A percentile compares a stretch with the other conserved stretches of the same genome.
Evolutionary conservation across 2,113 vertebrate species (phyloP).

Genomic region (Takifugu flavidus): DNA sequence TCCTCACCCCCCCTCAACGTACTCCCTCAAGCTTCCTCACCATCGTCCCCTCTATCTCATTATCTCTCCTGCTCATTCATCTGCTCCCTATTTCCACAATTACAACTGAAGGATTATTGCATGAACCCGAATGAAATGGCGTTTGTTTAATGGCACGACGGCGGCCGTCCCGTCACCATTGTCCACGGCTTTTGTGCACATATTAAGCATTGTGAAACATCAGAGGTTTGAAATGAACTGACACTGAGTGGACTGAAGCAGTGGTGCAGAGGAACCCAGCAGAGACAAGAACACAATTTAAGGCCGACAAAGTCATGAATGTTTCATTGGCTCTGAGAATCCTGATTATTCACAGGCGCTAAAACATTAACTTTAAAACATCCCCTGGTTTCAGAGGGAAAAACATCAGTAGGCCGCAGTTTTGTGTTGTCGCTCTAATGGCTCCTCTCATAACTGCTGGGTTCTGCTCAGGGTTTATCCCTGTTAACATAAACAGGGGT

Average conservation of each 20-base stretch:
- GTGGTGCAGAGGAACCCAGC: background rate
- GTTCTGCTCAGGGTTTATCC: too few relatives aligned
- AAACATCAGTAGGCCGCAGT: too few relatives aligned
- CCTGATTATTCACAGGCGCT: background rate
- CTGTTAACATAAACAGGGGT: too few relatives aligned
- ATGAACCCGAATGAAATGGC: background rate
- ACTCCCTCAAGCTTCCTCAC: background rate
- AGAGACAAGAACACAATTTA: background rate
- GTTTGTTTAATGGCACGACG: background rate
- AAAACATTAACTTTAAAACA: background rate
- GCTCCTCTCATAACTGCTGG: too few relatives aligned
- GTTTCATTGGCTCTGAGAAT: background rate
- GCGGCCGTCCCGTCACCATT: background rate
- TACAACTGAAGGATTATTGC: slow-evolving; percentile 5
- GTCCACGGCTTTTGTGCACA: background rate
- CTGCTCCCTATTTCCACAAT: slow-evolving; percentile 5
- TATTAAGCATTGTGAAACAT: background rate
- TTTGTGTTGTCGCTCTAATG: too few relatives aligned
- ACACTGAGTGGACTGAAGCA: background rate
- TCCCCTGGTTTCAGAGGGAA: too few relatives aligned
- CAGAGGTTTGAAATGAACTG: background rate
- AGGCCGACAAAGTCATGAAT: background rate
- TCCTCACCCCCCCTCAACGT: background rate
- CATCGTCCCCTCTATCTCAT: slow-evolving; percentile 12
- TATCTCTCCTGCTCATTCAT: slow-evolving; percentile 2